Percentiles rank a stretch among this genome's conserved stretches.
Evolutionary conservation across 2,797 vertebrate genomes (phyloP).

Genomic region (Muscicapa comitata): DNA sequence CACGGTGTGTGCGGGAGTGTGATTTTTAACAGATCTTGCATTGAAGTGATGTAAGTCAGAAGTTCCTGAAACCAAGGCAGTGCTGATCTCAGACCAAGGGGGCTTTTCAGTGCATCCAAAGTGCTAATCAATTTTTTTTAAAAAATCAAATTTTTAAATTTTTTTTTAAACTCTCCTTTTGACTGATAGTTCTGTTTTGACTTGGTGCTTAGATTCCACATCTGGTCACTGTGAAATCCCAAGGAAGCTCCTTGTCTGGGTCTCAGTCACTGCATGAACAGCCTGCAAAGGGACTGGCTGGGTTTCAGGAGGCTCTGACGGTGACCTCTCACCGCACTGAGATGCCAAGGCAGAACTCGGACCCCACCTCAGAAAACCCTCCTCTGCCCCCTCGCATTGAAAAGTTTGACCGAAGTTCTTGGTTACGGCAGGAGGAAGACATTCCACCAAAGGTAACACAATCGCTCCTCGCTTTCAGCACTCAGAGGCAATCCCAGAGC

Average conservation of each 20-base stretch:
- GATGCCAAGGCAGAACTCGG: conserved; percentile 98
- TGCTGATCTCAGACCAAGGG: conserved; percentile 29
- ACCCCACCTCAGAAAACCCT: conserved; percentile 97
- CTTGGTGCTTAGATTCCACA: conserved; percentile 83
- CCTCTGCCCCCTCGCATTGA: conserved; percentile 89
- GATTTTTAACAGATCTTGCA: neutral
- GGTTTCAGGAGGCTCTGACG: conserved; percentile 88
- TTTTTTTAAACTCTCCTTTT: neutral
- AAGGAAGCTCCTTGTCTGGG: conserved; percentile 91
- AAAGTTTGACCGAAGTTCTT: conserved; percentile 94
- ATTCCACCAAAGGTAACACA: conserved; percentile 92
- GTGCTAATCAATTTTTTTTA: neutral
- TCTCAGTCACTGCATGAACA: conserved; percentile 98
- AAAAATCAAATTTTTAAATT: neutral
- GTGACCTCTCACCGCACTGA: conserved; percentile 92
- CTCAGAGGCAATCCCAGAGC: neutral
- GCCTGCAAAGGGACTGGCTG: conserved; percentile 88
- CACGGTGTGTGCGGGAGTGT: neutral
- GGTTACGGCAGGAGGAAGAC: conserved; percentile 97
- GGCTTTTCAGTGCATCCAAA: conserved; percentile 48
- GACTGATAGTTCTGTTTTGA: conserved; percentile 63
- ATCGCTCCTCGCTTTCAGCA: conserved; percentile 29
- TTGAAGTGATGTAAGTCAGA: neutral
- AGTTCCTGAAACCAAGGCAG: conserved; percentile 37
- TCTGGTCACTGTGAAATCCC: conserved; percentile 95